A percentile compares a stretch with the other conserved stretches of the same genome.
Evolutionary conservation across 2,113 vertebrate species (phyloP).

Genomic region (Phaethon lepturus): DNA sequence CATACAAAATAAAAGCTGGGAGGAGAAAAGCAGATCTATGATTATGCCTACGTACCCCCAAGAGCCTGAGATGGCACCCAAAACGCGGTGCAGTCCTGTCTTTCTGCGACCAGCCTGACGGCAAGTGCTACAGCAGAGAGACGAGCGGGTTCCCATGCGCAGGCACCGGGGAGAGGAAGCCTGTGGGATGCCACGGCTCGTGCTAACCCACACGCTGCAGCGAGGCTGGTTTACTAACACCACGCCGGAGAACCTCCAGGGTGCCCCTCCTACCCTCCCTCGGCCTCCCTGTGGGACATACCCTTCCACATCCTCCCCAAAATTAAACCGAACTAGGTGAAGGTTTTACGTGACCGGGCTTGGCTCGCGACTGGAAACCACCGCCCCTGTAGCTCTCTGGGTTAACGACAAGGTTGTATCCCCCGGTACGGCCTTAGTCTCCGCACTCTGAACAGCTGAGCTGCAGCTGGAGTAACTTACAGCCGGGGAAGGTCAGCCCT

Average conservation of each 20-base stretch:
- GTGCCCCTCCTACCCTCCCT: background rate
- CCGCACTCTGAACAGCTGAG: background rate
- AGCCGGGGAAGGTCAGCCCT: background rate
- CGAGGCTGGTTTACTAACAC: conserved; percentile 54
- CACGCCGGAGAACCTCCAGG: conserved; percentile 46
- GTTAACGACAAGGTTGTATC: background rate
- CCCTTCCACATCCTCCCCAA: background rate
- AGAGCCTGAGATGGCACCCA: background rate
- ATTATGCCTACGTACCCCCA: background rate
- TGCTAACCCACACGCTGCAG: conserved; percentile 39
- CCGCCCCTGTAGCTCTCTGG: background rate
- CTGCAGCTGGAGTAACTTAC: background rate
- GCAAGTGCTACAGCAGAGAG: background rate
- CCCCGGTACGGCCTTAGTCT: background rate
- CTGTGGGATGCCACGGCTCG: conserved; percentile 52
- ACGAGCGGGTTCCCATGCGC: background rate
- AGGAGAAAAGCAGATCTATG: conserved; percentile 10
- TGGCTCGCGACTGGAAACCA: background rate
- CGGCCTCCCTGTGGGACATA: background rate
- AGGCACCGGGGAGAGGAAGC: background rate
- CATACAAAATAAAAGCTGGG: background rate
- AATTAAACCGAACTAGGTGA: background rate
- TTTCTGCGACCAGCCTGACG: background rate
- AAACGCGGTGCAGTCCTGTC: rapidly evolving
- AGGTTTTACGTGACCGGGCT: background rate